Conservation (phyloP, 2,113 vertebrate genomes). For the Quiscalus mexicanus region DNA sequence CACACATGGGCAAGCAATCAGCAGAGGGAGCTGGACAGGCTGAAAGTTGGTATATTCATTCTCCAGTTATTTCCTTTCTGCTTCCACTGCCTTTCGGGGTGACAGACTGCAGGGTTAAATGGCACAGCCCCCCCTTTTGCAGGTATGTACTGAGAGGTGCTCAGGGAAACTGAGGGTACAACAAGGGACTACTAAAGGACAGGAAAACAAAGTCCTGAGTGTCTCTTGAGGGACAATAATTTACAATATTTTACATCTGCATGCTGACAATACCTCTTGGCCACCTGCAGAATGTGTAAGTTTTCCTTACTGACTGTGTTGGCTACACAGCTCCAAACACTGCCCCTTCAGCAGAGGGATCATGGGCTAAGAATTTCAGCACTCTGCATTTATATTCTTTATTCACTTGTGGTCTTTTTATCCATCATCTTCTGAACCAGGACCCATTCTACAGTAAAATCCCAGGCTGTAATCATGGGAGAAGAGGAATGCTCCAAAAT, state of each 20-base stretch:
- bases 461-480: neutral
- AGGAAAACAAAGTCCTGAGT: neutral
- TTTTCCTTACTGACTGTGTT: neutral
- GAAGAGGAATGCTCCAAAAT: neutral
- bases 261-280: neutral
- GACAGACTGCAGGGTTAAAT: neutral
- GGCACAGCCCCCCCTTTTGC: neutral
- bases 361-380: neutral
- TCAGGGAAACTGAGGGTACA: neutral
- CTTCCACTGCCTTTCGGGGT: neutral
- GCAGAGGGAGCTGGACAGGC: neutral
- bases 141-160: fast-evolving
- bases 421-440: neutral
- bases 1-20: neutral
- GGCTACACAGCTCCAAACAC: neutral
- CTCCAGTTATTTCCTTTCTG: neutral
- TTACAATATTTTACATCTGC: neutral
- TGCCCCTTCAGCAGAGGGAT: neutral
- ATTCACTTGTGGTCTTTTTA: neutral
- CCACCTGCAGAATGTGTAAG: neutral
- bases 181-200: neutral
- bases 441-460: neutral
- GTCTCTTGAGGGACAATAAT: neutral
- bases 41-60: neutral
- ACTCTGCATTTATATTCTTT: neutral